Percentiles rank a stretch among this genome's conserved stretches.
Evolutionary conservation across 2,797 vertebrate species (phyloP).

Genomic region (Delichon dasypus): DNA sequence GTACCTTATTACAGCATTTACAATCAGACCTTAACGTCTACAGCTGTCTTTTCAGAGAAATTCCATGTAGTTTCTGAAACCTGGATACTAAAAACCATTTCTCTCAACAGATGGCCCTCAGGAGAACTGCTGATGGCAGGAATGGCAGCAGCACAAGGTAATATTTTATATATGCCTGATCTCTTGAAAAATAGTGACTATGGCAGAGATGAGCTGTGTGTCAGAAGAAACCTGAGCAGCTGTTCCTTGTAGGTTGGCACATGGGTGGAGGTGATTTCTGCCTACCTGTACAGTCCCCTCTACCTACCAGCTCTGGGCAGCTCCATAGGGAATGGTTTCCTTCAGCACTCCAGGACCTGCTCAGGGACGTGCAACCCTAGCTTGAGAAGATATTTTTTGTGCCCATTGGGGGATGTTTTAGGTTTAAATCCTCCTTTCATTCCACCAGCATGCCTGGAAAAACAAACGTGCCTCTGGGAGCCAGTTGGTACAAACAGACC

Average conservation of each 20-base stretch:
- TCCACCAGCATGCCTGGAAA: neutral
- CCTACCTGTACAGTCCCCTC: neutral
- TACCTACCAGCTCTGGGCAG: neutral
- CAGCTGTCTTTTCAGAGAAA: neutral
- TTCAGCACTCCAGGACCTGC: neutral
- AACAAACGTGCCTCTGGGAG: neutral
- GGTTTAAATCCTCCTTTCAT: neutral
- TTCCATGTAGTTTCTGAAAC: neutral
- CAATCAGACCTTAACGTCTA: neutral
- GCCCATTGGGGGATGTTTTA: neutral
- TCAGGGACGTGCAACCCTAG: neutral
- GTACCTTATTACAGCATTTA: neutral
- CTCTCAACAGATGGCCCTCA: conserved; percentile 23
- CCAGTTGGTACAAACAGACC: neutral
- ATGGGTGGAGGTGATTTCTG: neutral
- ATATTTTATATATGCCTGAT: neutral
- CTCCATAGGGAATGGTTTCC: neutral
- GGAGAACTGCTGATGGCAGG: neutral
- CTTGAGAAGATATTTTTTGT: neutral
- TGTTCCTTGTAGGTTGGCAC: neutral
- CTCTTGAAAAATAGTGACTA: neutral
- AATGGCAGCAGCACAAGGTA: conserved; percentile 62
- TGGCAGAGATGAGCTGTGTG: neutral
- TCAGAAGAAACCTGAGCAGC: neutral
- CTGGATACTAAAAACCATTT: conserved; percentile 19